Conservation (phyloP, 2,113 vertebrate species). For the Erinaceus europaeus region DNA sequence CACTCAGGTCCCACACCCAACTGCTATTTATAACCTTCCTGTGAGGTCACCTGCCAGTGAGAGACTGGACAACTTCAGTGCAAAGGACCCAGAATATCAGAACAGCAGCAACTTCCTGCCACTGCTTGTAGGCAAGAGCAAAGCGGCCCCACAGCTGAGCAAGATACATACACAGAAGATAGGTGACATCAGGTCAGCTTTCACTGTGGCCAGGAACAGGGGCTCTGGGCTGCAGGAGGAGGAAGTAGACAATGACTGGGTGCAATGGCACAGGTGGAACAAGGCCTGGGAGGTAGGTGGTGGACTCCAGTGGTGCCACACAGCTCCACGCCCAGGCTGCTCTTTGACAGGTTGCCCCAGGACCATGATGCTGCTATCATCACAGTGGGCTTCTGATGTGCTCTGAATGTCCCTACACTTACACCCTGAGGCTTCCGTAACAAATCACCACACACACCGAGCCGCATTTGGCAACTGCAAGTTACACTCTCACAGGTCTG, state of each 20-base stretch:
- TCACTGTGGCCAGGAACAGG: background rate
- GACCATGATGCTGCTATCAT: background rate
- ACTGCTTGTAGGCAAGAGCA: background rate
- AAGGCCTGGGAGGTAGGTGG: background rate
- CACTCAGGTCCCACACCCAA: constrained; percentile 9
- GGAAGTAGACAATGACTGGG: constrained; percentile 17
- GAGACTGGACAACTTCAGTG: rapidly evolving
- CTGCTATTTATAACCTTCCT: constrained; percentile 51
- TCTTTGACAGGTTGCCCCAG: background rate
- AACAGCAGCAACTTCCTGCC: constrained; percentile 17
- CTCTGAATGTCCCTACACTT: background rate
- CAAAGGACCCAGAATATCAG: background rate
- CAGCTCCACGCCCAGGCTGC: background rate
- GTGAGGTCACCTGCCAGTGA: constrained; percentile 54
- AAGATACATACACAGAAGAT: constrained; percentile 63
- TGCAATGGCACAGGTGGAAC: background rate
- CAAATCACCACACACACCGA: background rate
- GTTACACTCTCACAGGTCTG: background rate
- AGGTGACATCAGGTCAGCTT: constrained; percentile 44
- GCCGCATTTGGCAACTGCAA: background rate
- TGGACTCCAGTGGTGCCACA: rapidly evolving
- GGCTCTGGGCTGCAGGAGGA: constrained; percentile 30
- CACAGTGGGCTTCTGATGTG: background rate
- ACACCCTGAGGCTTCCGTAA: background rate
- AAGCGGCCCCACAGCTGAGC: background rate